Conservation (phyloP, 2,113 vertebrate genomes). For the Crotalus viridis region DNA sequence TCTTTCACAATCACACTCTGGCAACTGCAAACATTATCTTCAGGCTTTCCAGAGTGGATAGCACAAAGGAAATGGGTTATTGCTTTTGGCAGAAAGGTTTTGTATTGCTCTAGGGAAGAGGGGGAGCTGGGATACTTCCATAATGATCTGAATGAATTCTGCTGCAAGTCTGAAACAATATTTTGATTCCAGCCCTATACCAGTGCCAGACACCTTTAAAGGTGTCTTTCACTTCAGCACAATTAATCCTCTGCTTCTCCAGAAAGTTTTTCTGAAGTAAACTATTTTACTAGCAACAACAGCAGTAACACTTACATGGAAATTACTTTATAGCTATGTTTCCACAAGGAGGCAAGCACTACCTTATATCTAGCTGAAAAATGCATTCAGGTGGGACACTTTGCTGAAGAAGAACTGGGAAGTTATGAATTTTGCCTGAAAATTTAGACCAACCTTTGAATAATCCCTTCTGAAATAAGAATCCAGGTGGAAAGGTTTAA, state of each 20-base stretch:
- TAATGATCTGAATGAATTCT: conserved; percentile 39
- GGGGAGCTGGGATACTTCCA: neutral
- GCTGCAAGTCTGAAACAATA: conserved; percentile 45
- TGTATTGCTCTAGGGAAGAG: neutral
- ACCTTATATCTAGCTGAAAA: conserved; percentile 46
- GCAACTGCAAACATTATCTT: neutral
- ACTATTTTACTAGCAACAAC: conserved; percentile 39
- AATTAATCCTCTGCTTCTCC: conserved; percentile 53
- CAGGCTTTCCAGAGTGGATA: conserved; percentile 17
- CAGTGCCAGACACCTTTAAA: conserved; percentile 60
- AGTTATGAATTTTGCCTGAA: conserved; percentile 25
- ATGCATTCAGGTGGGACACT: conserved; percentile 41
- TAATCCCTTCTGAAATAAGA: neutral
- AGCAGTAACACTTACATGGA: neutral
- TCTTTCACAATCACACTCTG: neutral
- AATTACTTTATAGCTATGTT: conserved; percentile 44
- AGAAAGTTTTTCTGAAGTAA: conserved; percentile 52
- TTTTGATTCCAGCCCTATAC: conserved; percentile 54
- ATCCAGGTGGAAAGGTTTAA: neutral
- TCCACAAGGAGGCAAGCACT: conserved; percentile 54
- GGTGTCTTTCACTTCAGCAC: conserved; percentile 58
- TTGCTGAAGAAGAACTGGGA: conserved; percentile 47
- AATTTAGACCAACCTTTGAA: conserved; percentile 24
- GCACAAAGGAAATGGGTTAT: conserved; percentile 13
- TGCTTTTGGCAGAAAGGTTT: neutral